Conservation (phyloP, 1,140 invertebrate species). For the Dinothrombium tinctorium region DNA sequence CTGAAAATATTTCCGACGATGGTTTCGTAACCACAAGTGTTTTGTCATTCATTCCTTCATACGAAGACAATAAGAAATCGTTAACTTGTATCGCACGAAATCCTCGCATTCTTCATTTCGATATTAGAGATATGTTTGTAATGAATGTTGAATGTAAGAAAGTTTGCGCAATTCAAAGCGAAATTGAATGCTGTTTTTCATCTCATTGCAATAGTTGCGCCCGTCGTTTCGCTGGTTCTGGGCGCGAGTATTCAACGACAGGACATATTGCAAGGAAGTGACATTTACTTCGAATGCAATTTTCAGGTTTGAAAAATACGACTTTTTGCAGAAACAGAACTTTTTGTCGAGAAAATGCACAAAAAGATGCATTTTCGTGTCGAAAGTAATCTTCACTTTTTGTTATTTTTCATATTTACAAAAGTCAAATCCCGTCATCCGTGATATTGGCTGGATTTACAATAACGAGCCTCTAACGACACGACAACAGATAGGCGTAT, state of each 20-base stretch:
- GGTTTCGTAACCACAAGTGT: conserved; percentile 14
- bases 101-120: conserved; percentile 21
- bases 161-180: too few relatives aligned
- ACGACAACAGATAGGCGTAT: conserved; percentile 34
- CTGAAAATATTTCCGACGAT: conserved; percentile 11
- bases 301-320: too few relatives aligned
- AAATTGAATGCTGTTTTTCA: too few relatives aligned
- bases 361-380: too few relatives aligned
- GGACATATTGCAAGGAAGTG: conserved; percentile 46
- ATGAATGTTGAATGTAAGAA: conserved; percentile 63
- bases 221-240: conserved; percentile 14
- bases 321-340: too few relatives aligned
- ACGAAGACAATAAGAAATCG: conserved; percentile 55
- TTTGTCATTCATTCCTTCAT: conserved; percentile 28
- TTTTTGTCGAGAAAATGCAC: too few relatives aligned
- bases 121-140: conserved; percentile 36
- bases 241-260: conserved; percentile 37
- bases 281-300: conserved; percentile 72
- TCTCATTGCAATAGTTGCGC: conserved; percentile 12
- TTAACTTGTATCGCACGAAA: conserved; percentile 58
- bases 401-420: too few relatives aligned
- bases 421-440: conserved; percentile 56
- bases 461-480: conserved; percentile 24
- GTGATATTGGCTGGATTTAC: conserved; percentile 54
- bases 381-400: too few relatives aligned